Evolutionary conservation across 2,113 vertebrate genomes (phyloP).

Genomic region (Mirza zaza): DNA sequence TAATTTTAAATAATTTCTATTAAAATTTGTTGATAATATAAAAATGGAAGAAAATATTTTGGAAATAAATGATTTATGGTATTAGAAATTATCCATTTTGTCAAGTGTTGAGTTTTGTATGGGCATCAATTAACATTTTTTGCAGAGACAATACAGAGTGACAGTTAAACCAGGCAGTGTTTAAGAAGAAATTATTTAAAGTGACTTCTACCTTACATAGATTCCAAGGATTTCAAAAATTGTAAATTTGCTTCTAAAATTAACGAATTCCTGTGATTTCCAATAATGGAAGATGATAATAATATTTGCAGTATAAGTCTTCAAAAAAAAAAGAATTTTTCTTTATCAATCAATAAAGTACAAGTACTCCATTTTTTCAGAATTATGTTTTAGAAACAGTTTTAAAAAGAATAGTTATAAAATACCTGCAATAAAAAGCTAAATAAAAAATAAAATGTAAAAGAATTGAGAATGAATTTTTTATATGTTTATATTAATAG

Average conservation of each 20-base stretch:
- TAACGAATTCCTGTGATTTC: not conserved
- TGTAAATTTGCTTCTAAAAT: not conserved
- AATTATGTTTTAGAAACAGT: slow-evolving; percentile 62
- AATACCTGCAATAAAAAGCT: not conserved
- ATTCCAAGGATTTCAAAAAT: not conserved
- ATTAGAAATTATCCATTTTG: not conserved
- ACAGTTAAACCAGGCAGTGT: not conserved
- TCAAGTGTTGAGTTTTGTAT: not conserved
- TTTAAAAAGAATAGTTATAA: slow-evolving; percentile 45
- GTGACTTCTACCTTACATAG: not conserved
- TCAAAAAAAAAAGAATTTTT: not conserved
- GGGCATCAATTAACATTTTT: not conserved
- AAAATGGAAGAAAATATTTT: not conserved
- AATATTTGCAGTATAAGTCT: not conserved
- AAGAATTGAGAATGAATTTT: not conserved
- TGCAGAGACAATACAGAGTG: not conserved
- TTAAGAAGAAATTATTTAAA: not conserved
- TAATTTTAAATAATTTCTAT: not conserved
- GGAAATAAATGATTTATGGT: not conserved
- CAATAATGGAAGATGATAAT: not conserved
- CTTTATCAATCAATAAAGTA: not conserved
- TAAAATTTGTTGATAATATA: not conserved
- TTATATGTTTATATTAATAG: not conserved
- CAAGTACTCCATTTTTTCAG: not conserved
- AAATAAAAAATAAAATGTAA: not conserved